Conservation (phyloP, 2,113 vertebrate genomes). For the Crypturellus undulatus region DNA sequence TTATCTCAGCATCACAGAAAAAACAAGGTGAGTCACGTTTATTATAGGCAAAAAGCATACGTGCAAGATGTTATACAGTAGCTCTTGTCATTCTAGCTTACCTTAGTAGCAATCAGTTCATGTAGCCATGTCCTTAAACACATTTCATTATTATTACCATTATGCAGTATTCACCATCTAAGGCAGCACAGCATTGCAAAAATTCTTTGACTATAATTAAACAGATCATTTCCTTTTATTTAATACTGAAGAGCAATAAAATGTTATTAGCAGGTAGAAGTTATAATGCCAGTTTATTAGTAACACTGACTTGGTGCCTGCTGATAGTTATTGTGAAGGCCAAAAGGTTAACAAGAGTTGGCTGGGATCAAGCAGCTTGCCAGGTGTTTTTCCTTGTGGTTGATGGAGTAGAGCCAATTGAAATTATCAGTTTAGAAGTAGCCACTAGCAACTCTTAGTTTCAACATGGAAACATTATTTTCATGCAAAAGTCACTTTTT, state of each 20-base stretch:
- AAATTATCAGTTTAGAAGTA: slow-evolving; percentile 69
- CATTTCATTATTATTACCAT: background rate
- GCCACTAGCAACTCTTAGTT: slow-evolving; percentile 41
- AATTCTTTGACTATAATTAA: slow-evolving; percentile 69
- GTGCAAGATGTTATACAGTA: background rate
- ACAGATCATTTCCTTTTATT: slow-evolving; percentile 74
- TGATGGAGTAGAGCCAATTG: slow-evolving; percentile 77
- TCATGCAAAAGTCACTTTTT: background rate
- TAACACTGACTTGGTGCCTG: slow-evolving; percentile 64
- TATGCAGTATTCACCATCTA: background rate
- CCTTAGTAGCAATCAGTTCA: background rate
- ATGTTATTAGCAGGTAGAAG: slow-evolving; percentile 72
- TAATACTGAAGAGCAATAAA: slow-evolving; percentile 63
- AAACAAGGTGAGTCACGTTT: background rate
- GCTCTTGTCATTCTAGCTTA: background rate
- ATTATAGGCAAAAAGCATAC: background rate
- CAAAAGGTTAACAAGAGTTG: slow-evolving; percentile 80
- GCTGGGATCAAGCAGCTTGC: slow-evolving; percentile 66
- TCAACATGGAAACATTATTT: background rate
- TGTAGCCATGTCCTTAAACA: background rate
- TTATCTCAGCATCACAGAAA: background rate
- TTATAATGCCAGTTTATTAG: slow-evolving; percentile 75
- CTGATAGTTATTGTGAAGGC: slow-evolving; percentile 74
- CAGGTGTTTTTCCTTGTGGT: slow-evolving; percentile 79
- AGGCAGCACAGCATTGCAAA: slow-evolving; percentile 5